Evolutionary conservation across 2,113 vertebrate species (phyloP), one percentile per base, ranked within the genome.

Genomic region (Mesitornis unicolor): DNA sequence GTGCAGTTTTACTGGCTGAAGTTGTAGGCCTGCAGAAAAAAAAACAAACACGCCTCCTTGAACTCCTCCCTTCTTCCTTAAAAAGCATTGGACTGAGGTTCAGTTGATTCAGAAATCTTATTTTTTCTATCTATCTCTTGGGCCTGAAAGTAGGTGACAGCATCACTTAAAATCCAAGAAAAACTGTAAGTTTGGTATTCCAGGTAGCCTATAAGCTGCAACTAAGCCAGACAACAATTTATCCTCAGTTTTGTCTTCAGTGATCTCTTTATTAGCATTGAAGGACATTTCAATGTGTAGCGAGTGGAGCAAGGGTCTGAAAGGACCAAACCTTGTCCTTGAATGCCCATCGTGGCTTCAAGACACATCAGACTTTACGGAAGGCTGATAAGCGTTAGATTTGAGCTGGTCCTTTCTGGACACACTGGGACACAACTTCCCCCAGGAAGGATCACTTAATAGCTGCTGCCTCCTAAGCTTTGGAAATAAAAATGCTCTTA

Each of bases 1-100:
- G 90, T 54, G 77, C 60, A 95, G 87, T 82, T 68, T 93, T 92
- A 96, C 56, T 87, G 70, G 81, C 19, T 65, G 67, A 86, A 85
- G 54, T 40, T 80, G 89, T 96, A 92, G 88, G 83, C 76, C 83
- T 76, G 9, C 38, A 89, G 45, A 69, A 86, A 97, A 77, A 90
- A 47, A 47, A 69, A 76, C 19, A 81, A 94, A 87, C 24, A 40
- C 29, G 81, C 92, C 73, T 91, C 60, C 43, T 20, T 5, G 4
- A 86, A 70, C 75, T 92, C 79, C 21, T 93, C 71, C 54, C 64
- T 80, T 85, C 57, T 88, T 79, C 75, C 51, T 96, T 78, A 64
- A 70, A 94, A 75, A 77, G 1, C 48, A 38, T 70, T 88, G 73
- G 76, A 68, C 53, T 84, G 79, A 91, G 40, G 47, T 88, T 84